Percentiles rank a stretch among this genome's conserved stretches.
Evolutionary conservation across 2,797 vertebrate species (phyloP).

Genomic region (Pantherophis vulpinus): DNA sequence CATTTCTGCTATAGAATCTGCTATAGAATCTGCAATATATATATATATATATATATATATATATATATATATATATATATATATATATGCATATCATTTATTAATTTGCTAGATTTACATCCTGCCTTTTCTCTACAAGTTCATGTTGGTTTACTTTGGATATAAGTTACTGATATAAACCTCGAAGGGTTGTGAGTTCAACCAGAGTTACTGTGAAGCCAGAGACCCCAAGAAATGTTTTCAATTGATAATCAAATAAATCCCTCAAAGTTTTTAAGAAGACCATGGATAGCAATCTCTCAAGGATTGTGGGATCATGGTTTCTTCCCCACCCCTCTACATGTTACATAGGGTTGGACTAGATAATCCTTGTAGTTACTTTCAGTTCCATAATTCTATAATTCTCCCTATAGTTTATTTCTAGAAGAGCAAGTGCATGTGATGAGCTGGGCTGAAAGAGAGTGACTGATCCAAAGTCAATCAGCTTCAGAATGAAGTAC

Average conservation of each 20-base stretch:
- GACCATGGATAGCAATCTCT: not conserved
- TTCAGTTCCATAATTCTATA: not conserved
- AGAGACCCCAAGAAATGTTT: not conserved
- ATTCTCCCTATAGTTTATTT: not conserved
- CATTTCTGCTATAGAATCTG: not conserved
- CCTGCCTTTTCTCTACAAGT: not conserved
- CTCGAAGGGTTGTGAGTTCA: not conserved
- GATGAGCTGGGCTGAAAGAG: not conserved
- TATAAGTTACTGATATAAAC: not conserved
- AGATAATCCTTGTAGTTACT: not conserved
- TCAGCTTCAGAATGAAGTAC: not conserved
- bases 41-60: too few species aligned
- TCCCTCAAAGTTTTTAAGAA: not conserved
- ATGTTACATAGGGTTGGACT: not conserved
- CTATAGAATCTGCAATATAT: not conserved
- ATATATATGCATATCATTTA: too few species aligned
- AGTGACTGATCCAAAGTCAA: not conserved
- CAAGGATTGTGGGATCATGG: not conserved
- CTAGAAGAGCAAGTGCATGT: not conserved
- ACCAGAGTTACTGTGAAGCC: not conserved
- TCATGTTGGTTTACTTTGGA: not conserved
- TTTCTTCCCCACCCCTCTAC: not conserved
- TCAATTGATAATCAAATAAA: not conserved
- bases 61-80: too few species aligned
- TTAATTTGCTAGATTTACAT: not conserved